phyloP scores from a whole-genome alignment of 1,140 invertebrate species.

The Neodiprion virginianus region DNA sequence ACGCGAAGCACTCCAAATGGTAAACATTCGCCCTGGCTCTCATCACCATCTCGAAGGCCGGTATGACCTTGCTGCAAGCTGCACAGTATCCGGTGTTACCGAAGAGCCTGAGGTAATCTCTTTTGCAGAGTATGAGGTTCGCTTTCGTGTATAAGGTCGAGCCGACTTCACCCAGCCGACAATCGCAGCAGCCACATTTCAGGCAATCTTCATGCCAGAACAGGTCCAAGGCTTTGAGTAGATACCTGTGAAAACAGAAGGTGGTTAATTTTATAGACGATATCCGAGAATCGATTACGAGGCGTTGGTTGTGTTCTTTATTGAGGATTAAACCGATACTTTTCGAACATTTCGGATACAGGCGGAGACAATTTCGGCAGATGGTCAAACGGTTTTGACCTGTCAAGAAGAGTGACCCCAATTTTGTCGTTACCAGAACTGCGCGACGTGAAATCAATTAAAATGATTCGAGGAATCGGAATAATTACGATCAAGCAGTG shows the following conservation, averaged over 20 bases:
- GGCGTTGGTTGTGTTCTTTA: too few relatives aligned
- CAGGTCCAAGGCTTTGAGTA: slow-evolving; percentile 88
- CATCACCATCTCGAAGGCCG: slow-evolving; percentile 99
- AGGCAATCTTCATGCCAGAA: slow-evolving; percentile 99
- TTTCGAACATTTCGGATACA: too few relatives aligned
- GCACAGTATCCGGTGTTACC: slow-evolving; percentile 92
- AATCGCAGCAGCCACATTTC: slow-evolving; percentile 97
- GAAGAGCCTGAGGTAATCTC: slow-evolving; percentile 96
- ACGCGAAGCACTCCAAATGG: slow-evolving; percentile 97
- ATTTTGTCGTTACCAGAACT: too few relatives aligned
- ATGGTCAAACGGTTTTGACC: too few relatives aligned
- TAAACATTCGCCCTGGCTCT: slow-evolving; percentile 95
- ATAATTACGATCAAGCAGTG: too few relatives aligned
- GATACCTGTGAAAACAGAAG: slow-evolving; percentile 59
- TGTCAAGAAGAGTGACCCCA: too few relatives aligned
- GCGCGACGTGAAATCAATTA: too few relatives aligned
- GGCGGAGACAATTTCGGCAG: too few relatives aligned
- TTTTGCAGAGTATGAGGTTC: slow-evolving; percentile 96
- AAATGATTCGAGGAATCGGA: too few relatives aligned
- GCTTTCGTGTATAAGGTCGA: slow-evolving; percentile 96
- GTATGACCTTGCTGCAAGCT: slow-evolving; percentile 95
- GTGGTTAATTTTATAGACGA: neutral
- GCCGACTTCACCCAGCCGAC: slow-evolving; percentile 95
- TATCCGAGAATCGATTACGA: too few relatives aligned
- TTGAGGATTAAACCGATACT: too few relatives aligned